A percentile compares a stretch with the other conserved stretches of the same genome.
Evolutionary conservation across 2,888 invertebrate species (phyloP).

Genomic region (Stegophylla sp.): DNA sequence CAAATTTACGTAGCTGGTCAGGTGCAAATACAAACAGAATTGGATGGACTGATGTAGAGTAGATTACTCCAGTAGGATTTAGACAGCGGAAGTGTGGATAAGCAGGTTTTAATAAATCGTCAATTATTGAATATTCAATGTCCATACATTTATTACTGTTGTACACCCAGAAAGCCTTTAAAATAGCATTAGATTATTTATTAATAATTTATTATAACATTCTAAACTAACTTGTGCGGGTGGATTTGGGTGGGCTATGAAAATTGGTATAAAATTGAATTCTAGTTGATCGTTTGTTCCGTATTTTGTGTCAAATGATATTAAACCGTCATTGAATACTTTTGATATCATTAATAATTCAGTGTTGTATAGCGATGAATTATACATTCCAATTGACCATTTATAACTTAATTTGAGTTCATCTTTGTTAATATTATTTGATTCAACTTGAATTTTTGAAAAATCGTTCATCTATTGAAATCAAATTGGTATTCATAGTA

Average conservation of each 20-base stretch:
- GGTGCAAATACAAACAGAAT: conserved; percentile 42
- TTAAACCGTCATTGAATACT: not conserved
- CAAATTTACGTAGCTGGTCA: conserved; percentile 16
- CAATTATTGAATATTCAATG: conserved; percentile 41
- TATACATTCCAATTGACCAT: conserved; percentile 9
- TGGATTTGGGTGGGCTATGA: conserved; percentile 46
- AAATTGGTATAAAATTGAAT: conserved; percentile 45
- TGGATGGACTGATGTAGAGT: conserved; percentile 28
- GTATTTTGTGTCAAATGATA: conserved; percentile 43
- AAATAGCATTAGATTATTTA: not conserved
- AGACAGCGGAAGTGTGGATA: conserved; percentile 44
- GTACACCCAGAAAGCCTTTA: conserved; percentile 49
- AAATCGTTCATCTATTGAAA: not conserved
- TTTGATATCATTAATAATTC: conserved; percentile 11
- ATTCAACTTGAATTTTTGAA: conserved; percentile 31
- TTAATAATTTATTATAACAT: not conserved
- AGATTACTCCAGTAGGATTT: conserved; percentile 38
- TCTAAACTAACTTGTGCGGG: conserved; percentile 36
- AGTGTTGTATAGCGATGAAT: not conserved
- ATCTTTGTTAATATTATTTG: not conserved
- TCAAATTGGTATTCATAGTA: not conserved
- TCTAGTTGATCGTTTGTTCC: conserved; percentile 30
- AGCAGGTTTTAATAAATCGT: conserved; percentile 26
- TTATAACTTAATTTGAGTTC: conserved; percentile 12
- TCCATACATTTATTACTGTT: not conserved